These are phyloP conservation scores for Morpho deidamia DNA, from an alignment of 2,888 invertebrate species.

Conservation along the genomic window DNA sequence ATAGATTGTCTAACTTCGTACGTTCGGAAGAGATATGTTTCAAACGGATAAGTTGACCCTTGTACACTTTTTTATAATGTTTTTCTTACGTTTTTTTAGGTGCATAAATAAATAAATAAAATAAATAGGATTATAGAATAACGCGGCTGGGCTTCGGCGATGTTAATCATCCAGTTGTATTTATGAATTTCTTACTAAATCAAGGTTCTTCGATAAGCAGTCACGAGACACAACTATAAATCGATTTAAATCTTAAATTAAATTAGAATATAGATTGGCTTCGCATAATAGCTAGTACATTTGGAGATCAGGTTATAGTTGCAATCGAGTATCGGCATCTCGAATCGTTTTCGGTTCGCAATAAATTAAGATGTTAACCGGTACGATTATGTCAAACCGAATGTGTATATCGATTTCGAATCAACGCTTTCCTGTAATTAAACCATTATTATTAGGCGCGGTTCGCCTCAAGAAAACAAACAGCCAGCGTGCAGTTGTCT, in stretches of 20 bases:
- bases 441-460: conserved; percentile 29
- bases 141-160: too few relatives aligned
- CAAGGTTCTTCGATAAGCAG: too few relatives aligned
- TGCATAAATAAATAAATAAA: too few relatives aligned
- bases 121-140: too few relatives aligned
- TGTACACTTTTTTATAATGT: too few relatives aligned
- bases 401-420: conserved; percentile 29
- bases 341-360: conserved; percentile 11
- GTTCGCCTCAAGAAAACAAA: conserved; percentile 28
- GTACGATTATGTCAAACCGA: conserved; percentile 25
- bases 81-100: too few relatives aligned
- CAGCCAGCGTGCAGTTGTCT: conserved; percentile 26
- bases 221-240: too few relatives aligned
- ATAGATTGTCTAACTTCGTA: too few relatives aligned
- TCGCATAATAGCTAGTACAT: background rate
- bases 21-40: too few relatives aligned
- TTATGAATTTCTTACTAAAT: too few relatives aligned
- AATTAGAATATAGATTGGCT: conserved; percentile 2
- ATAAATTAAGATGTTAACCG: conserved; percentile 23
- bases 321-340: conserved; percentile 7
- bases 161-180: too few relatives aligned
- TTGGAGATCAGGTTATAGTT: conserved; percentile 7
- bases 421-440: conserved; percentile 32
- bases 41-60: too few relatives aligned
- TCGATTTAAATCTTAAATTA: background rate